Conservation (phyloP, 2,888 invertebrate species). For the Apamea anceps region DNA sequence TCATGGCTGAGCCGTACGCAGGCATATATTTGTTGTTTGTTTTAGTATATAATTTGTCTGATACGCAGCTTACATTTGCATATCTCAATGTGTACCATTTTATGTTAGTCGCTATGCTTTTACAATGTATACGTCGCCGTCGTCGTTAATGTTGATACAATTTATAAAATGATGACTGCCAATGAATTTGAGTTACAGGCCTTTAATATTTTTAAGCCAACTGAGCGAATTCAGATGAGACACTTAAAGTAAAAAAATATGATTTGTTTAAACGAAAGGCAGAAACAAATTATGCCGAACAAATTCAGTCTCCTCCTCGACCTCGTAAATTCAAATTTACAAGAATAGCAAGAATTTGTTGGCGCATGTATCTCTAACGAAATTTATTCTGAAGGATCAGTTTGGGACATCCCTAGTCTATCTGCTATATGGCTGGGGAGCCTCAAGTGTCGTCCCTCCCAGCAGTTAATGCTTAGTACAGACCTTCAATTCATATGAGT, state of each 20-base stretch:
- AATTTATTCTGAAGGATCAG: constrained; percentile 63
- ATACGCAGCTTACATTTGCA: constrained; percentile 33
- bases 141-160: constrained; percentile 13
- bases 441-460: constrained; percentile 48
- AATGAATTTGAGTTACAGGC: neutral
- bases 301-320: constrained; percentile 39
- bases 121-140: neutral
- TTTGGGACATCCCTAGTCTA: constrained; percentile 63
- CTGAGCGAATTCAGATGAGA: constrained; percentile 7
- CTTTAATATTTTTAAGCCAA: neutral
- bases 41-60: constrained; percentile 36
- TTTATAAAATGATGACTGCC: neutral
- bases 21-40: constrained; percentile 34
- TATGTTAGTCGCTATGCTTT: neutral
- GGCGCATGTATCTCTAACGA: constrained; percentile 54
- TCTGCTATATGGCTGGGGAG: constrained; percentile 50
- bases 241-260: constrained; percentile 5
- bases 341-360: constrained; percentile 59
- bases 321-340: constrained; percentile 61
- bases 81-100: constrained; percentile 26
- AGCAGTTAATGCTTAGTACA: constrained; percentile 52
- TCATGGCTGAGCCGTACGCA: constrained; percentile 33
- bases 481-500: constrained; percentile 62
- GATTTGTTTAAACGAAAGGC: constrained; percentile 27
- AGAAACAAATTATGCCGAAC: constrained; percentile 40